phyloP scores from a whole-genome alignment of 2,797 vertebrate species.

The Anguilla anguilla region DNA sequence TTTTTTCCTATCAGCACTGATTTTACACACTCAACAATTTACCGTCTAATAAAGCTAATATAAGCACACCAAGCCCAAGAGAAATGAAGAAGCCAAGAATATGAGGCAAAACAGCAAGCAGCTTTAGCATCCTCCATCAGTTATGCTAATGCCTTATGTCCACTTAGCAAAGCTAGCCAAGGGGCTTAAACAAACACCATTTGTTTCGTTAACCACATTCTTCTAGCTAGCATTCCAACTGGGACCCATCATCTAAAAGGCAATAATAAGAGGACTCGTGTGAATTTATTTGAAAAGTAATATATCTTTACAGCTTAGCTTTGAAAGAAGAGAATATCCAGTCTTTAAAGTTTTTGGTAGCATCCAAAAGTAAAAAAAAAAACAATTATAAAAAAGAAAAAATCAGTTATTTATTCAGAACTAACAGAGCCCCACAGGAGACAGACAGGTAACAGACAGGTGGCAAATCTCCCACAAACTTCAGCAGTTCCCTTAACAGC shows the following conservation, averaged over 20 bases:
- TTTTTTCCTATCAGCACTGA: neutral
- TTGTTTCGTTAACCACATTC: neutral
- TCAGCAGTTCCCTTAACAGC: neutral
- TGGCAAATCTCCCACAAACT: neutral
- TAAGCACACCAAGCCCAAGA: neutral
- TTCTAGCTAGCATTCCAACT: neutral
- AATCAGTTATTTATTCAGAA: neutral
- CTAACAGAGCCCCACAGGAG: neutral
- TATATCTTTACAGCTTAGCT: neutral
- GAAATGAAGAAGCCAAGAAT: neutral
- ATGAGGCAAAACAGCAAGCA: neutral
- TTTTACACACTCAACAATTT: neutral
- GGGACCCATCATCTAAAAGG: neutral
- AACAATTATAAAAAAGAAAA: neutral
- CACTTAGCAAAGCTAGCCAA: neutral
- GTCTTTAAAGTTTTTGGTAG: neutral
- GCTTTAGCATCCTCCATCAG: neutral
- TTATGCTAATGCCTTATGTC: neutral
- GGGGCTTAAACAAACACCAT: neutral
- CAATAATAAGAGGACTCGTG: neutral
- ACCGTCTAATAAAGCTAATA: neutral
- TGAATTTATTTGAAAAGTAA: neutral
- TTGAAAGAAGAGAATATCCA: neutral
- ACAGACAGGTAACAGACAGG: neutral
- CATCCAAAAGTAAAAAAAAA: neutral